Evolutionary conservation across 2,797 vertebrate genomes (phyloP).

Genomic region (Falco peregrinus): DNA sequence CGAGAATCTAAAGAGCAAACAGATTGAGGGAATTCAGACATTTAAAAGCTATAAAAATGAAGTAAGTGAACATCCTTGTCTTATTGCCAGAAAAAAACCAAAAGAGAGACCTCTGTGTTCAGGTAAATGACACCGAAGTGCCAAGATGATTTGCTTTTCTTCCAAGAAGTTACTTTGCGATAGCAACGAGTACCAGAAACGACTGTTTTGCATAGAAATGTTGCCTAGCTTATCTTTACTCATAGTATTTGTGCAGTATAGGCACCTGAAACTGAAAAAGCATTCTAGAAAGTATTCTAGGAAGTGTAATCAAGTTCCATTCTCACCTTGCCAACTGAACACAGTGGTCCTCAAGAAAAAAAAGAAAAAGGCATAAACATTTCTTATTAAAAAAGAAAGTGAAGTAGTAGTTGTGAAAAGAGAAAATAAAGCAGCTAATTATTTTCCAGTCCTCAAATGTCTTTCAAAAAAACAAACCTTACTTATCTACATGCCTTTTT

Average conservation of each 20-base stretch:
- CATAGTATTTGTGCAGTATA: neutral
- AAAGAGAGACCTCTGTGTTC: neutral
- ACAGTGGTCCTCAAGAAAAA: neutral
- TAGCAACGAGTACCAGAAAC: neutral
- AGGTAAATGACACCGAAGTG: neutral
- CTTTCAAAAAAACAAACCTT: neutral
- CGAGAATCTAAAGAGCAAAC: slow-evolving; percentile 83
- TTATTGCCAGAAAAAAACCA: neutral
- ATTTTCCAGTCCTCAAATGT: neutral
- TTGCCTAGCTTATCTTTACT: neutral
- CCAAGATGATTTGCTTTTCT: neutral
- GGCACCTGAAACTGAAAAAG: neutral
- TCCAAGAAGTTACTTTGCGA: neutral
- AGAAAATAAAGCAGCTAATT: neutral
- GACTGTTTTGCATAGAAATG: neutral
- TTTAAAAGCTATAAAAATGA: neutral
- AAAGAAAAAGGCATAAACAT: neutral
- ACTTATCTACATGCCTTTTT: neutral
- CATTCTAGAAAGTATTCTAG: neutral
- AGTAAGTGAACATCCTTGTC: neutral
- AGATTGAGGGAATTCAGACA: slow-evolving; percentile 5
- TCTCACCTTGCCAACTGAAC: neutral
- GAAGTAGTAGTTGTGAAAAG: neutral
- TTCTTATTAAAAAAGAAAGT: neutral
- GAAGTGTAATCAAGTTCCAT: neutral